Evolutionary conservation across 30 jellyfish, hydroid and myxozoan species (phyloP).

Genomic region (Nemopilema nomurai): DNA sequence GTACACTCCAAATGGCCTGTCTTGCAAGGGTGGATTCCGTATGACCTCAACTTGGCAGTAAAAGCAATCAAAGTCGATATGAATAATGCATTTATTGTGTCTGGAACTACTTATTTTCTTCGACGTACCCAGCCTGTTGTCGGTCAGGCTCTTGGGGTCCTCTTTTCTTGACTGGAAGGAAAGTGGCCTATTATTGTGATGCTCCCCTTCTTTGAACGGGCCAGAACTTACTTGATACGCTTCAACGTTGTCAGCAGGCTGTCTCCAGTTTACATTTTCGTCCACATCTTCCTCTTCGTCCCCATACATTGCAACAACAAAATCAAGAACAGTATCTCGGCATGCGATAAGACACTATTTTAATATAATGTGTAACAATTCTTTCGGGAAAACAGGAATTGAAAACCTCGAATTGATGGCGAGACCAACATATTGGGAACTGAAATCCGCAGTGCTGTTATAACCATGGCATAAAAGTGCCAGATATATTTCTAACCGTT

Average conservation of each 20-base stretch:
- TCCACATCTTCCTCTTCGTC: slow-evolving; percentile 23
- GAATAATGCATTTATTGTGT: slow-evolving; percentile 65
- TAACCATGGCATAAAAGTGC: too few relatives aligned
- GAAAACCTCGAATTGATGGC: too few relatives aligned
- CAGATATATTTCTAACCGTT: too few relatives aligned
- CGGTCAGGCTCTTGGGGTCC: background rate
- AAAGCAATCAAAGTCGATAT: slow-evolving; percentile 81
- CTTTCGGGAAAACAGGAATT: too few relatives aligned
- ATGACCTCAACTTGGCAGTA: slow-evolving; percentile 84
- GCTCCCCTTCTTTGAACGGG: background rate
- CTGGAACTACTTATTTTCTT: background rate
- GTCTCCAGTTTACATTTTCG: slow-evolving; percentile 24
- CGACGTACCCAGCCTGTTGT: background rate
- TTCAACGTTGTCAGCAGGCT: slow-evolving; percentile 14
- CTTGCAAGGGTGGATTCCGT: slow-evolving; percentile 57
- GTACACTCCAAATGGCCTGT: slow-evolving; percentile 63
- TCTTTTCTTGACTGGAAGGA: background rate
- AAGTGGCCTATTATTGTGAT: background rate
- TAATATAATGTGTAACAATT: too few relatives aligned
- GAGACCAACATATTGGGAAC: too few relatives aligned
- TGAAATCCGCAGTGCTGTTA: too few relatives aligned
- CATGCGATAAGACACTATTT: too few relatives aligned
- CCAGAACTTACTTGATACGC: too few relatives aligned
- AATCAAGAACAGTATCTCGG: too few relatives aligned
- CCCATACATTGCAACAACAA: too few relatives aligned